Conservation (phyloP, 2,888 invertebrate species). For the Pteria penguin region DNA sequence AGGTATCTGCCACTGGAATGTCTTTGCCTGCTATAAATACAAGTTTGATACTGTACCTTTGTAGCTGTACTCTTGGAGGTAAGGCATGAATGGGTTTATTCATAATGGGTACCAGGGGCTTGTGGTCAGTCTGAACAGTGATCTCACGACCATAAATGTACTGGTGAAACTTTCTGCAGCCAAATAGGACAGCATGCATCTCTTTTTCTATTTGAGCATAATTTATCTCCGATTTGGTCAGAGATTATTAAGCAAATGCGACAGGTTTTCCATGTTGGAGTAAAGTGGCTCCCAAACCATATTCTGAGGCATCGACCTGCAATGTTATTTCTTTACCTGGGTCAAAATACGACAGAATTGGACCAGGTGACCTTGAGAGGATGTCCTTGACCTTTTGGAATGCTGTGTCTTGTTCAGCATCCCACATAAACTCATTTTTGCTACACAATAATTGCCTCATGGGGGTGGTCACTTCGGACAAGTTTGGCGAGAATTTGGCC, state of each 20-base stretch:
- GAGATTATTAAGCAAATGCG: slow-evolving; percentile 25
- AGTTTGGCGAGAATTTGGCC: too few species aligned
- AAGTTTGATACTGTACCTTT: slow-evolving; percentile 9
- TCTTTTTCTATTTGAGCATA: slow-evolving; percentile 35
- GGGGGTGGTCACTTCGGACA: slow-evolving; percentile 10
- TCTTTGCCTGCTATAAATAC: slow-evolving; percentile 30
- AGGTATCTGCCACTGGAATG: slow-evolving; percentile 40
- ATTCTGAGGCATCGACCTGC: slow-evolving; percentile 35
- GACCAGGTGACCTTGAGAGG: not conserved
- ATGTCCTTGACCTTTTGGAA: slow-evolving; percentile 17
- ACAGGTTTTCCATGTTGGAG: slow-evolving; percentile 24
- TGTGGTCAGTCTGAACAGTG: slow-evolving; percentile 20
- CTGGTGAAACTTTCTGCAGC: slow-evolving; percentile 5
- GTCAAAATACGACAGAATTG: not conserved
- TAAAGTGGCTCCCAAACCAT: slow-evolving; percentile 20
- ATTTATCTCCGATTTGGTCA: slow-evolving; percentile 14
- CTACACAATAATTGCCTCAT: slow-evolving; percentile 28
- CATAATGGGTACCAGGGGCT: slow-evolving; percentile 26
- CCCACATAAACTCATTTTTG: slow-evolving; percentile 31
- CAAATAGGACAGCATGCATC: slow-evolving; percentile 29
- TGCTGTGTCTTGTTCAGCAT: not conserved
- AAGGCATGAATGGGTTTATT: slow-evolving; percentile 25
- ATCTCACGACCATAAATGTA: slow-evolving; percentile 42
- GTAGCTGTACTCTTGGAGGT: slow-evolving; percentile 18
- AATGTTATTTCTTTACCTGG: slow-evolving; percentile 8